Conservation (phyloP, 2,888 invertebrate species). For the Spilarctia lutea region DNA sequence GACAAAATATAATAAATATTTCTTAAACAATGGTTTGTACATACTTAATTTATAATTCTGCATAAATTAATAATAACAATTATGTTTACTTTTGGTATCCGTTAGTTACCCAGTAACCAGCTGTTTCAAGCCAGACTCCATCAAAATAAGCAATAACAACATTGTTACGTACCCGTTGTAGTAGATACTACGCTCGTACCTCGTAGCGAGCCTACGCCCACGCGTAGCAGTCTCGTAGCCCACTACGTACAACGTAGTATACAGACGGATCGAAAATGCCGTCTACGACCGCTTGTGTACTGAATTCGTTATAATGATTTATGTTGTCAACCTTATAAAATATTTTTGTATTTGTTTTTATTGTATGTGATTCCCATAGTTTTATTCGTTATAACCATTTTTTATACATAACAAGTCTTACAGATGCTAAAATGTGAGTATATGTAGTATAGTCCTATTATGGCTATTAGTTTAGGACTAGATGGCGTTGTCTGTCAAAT, state of each 20-base stretch:
- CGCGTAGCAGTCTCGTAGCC: conserved; percentile 60
- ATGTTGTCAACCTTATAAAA: conserved; percentile 6
- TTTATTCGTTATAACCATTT: not conserved
- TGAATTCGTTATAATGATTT: conserved; percentile 24
- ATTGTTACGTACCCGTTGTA: conserved; percentile 45
- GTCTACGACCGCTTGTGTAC: conserved; percentile 29
- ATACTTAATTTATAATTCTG: not conserved
- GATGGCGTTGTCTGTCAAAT: too few relatives aligned
- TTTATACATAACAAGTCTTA: not conserved
- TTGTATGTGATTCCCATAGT: not conserved
- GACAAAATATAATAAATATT: not conserved
- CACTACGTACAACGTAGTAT: conserved; percentile 26
- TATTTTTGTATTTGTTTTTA: not conserved
- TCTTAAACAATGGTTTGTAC: not conserved
- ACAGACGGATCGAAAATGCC: conserved; percentile 22
- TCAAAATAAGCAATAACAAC: conserved; percentile 58
- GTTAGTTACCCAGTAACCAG: conserved; percentile 45
- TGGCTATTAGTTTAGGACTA: too few relatives aligned
- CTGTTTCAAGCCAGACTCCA: conserved; percentile 49
- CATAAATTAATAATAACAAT: not conserved
- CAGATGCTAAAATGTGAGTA: too few relatives aligned
- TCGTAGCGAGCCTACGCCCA: conserved; percentile 63
- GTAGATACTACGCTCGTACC: conserved; percentile 50
- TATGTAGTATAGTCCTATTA: too few relatives aligned
- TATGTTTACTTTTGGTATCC: not conserved